A percentile compares a stretch with the other conserved stretches of the same genome.
phyloP scores from a whole-genome alignment of 2,797 vertebrate genomes.

The Aphelocoma californica region DNA sequence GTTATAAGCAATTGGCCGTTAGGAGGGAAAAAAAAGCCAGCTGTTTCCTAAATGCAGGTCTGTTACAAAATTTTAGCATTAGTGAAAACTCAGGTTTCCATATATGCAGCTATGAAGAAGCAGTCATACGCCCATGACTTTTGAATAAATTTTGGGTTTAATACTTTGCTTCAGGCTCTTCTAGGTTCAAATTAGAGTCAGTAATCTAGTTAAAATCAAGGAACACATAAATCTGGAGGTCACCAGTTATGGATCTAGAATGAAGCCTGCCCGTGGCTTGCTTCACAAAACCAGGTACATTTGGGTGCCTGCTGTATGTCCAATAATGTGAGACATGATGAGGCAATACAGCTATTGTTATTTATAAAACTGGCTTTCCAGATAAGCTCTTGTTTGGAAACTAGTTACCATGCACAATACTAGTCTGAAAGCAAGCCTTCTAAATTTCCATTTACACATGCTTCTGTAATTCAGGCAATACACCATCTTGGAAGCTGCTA shows the following conservation, averaged over 20 bases:
- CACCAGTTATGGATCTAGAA: background rate
- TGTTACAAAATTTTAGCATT: background rate
- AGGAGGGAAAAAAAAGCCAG: background rate
- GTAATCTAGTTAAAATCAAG: background rate
- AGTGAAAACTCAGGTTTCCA: background rate
- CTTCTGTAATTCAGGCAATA: background rate
- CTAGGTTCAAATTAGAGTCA: background rate
- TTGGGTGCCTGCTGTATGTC: background rate
- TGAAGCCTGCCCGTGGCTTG: background rate
- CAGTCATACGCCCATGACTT: background rate
- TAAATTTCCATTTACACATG: background rate
- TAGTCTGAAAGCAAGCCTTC: background rate
- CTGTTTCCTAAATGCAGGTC: background rate
- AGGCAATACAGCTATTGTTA: background rate
- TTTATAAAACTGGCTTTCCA: background rate
- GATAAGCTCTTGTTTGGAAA: background rate
- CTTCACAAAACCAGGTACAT: background rate
- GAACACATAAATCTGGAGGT: background rate
- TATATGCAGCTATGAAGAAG: background rate
- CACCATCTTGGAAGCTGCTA: background rate
- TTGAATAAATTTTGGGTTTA: background rate
- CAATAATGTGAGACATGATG: accelerated
- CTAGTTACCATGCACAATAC: background rate
- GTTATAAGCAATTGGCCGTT: background rate
- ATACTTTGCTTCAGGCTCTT: background rate